phyloP scores from a whole-genome alignment of 2,113 vertebrate genomes.

The Haliaeetus leucogaster region DNA sequence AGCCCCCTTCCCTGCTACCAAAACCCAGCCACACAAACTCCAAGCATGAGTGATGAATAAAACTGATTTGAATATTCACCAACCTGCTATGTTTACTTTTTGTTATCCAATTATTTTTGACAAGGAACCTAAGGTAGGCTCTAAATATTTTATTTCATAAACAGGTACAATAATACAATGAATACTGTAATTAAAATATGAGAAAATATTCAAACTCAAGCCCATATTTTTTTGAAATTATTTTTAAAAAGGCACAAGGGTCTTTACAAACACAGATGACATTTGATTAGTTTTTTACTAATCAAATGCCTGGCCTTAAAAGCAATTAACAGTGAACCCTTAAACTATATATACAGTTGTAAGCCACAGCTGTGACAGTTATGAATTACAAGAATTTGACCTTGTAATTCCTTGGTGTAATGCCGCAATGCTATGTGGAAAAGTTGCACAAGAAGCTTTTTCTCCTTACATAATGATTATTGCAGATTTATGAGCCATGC shows the following conservation, averaged over 20 bases:
- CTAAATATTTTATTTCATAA: background rate
- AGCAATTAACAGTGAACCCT: background rate
- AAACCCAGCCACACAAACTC: too few species aligned
- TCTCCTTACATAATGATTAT: background rate
- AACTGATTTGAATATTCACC: background rate
- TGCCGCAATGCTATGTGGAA: background rate
- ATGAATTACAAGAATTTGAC: conserved; percentile 54
- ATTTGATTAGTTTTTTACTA: background rate
- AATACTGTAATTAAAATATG: background rate
- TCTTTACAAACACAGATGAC: background rate
- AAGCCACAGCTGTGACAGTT: conserved; percentile 20
- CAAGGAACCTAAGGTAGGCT: background rate
- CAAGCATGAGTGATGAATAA: background rate
- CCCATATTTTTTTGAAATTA: background rate
- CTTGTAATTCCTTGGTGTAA: background rate
- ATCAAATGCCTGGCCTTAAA: background rate
- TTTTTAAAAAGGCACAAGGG: background rate
- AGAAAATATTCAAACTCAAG: background rate
- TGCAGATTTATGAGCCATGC: conserved; percentile 32
- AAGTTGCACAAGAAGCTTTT: conserved; percentile 50
- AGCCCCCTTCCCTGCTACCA: too few species aligned
- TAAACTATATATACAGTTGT: background rate
- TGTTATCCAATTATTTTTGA: background rate
- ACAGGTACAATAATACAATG: background rate
- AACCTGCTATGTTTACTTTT: background rate